Evolutionary conservation across 2,797 vertebrate species (phyloP), one percentile per base, ranked within the genome.

Genomic region (Ptychobarbus kaznakovi): DNA sequence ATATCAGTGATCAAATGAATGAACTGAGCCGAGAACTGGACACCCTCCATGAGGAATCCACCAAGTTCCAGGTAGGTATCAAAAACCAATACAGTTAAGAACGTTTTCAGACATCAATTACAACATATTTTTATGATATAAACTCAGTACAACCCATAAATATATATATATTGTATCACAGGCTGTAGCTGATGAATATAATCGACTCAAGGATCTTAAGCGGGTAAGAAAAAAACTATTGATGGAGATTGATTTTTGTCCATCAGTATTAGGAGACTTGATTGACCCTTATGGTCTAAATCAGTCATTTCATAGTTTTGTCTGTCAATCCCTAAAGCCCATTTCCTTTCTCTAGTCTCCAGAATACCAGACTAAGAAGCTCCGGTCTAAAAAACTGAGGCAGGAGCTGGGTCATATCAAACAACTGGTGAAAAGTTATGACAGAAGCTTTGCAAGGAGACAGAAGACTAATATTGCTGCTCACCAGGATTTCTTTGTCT

Each of bases 381-480:
- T 82, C 83, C 91, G 93, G 78, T 94, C 91, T 90, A 96, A 94
- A 90, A 93, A 94, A 70, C 93, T 96, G 6, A 91, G 95, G 58
- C 94, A 94, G 84, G 97, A 96, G 86, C 94, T 97, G 44, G 96
- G 96, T 90, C 95, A 97, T 90, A 95, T 97, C 92, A 97, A 97
- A 89, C 90, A 88, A 46, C 92, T 96, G 92, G 96, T 97, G 86
- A 95, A 94, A 89, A 91, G 93, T 83, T 97, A 95, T 0, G 96
- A 97, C 92, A 93, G 94, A 85, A 92, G 91, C 56, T 93, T 86
- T 95, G 90, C 72, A 61, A 58, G n/a, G 16, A 61, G 53, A 81
- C 51, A 53, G 18, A 80, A 65, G 46, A 68, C 46, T 32, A 42
- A 68, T 32, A 18, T 13, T 46, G 22, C 51, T 15, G 42, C 73